These are phyloP conservation scores for Drosophila malerkotliana DNA, from an alignment of 1,140 invertebrate species.

Conservation along the genomic window DNA sequence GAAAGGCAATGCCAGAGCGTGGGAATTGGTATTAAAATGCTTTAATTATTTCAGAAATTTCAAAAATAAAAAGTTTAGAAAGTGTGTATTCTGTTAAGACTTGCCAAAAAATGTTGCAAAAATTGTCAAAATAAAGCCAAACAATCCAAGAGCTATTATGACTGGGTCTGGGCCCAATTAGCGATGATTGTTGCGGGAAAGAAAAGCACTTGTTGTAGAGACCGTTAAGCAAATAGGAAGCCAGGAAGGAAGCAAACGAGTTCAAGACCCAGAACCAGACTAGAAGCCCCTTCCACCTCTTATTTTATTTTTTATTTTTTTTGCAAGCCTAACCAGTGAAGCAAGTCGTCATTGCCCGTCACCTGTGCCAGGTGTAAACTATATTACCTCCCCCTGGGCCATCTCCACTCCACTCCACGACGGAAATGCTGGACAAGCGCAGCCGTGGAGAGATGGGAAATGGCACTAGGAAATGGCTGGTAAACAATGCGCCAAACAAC, in stretches of 20 bases:
- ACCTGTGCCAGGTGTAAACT: constrained; percentile 77
- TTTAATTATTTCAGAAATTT: too few relatives aligned
- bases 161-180: constrained; percentile 55
- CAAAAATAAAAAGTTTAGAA: too few relatives aligned
- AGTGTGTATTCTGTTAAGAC: not conserved
- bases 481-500: constrained; percentile 66
- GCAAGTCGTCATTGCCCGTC: constrained; percentile 70
- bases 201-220: constrained; percentile 9
- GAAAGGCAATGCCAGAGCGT: constrained; percentile 23
- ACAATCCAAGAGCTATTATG: constrained; percentile 15
- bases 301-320: constrained; percentile 10
- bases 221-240: constrained; percentile 80
- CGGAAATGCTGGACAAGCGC: constrained; percentile 42
- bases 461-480: constrained; percentile 81
- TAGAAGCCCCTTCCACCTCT: constrained; percentile 29
- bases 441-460: constrained; percentile 52
- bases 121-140: constrained; percentile 21
- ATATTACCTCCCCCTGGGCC: constrained; percentile 36
- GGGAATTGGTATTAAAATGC: constrained; percentile 2
- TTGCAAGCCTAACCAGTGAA: constrained; percentile 66
- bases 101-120: constrained; percentile 29
- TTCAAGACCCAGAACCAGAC: constrained; percentile 46
- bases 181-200: constrained; percentile 54
- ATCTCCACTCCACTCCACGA: not conserved
- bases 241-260: constrained; percentile 75